These are phyloP conservation scores for Casuarius casuarius DNA, from an alignment of 2,113 vertebrate species.

Conservation along the genomic window DNA sequence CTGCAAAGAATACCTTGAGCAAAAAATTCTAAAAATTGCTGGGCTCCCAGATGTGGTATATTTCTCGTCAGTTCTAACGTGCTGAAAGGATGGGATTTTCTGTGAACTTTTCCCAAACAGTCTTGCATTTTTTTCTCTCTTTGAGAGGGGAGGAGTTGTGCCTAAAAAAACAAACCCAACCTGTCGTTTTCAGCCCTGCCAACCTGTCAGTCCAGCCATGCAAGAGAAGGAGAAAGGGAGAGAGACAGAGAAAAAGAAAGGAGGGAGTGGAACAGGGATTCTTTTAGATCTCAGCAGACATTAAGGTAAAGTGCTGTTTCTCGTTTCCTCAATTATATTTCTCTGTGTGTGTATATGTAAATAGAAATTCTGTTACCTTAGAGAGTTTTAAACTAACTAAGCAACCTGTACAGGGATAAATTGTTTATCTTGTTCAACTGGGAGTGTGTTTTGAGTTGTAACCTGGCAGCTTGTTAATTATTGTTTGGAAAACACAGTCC, in stretches of 20 bases:
- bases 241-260: constrained; percentile 43
- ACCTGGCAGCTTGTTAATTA: background rate
- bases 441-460: background rate
- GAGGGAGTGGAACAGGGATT: constrained; percentile 46
- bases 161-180: constrained; percentile 74
- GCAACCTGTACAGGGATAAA: background rate
- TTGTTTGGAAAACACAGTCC: background rate
- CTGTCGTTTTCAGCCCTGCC: constrained; percentile 66
- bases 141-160: constrained; percentile 69
- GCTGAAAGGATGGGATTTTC: constrained; percentile 61
- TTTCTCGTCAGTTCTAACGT: background rate
- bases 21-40: background rate
- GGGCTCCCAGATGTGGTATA: background rate
- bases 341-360: background rate
- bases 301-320: constrained; percentile 56
- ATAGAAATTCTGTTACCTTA: constrained; percentile 23
- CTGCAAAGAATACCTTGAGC: background rate
- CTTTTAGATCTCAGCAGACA: constrained; percentile 15
- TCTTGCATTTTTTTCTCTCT: constrained; percentile 13
- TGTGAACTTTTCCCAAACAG: constrained; percentile 49
- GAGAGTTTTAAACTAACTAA: background rate
- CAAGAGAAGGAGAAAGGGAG: constrained; percentile 45
- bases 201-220: constrained; percentile 74
- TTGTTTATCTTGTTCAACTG: background rate
- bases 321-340: background rate